Base-by-base conservation (phyloP, 2,797 vertebrate genomes). In the Oreochromis mossambicus region DNA sequence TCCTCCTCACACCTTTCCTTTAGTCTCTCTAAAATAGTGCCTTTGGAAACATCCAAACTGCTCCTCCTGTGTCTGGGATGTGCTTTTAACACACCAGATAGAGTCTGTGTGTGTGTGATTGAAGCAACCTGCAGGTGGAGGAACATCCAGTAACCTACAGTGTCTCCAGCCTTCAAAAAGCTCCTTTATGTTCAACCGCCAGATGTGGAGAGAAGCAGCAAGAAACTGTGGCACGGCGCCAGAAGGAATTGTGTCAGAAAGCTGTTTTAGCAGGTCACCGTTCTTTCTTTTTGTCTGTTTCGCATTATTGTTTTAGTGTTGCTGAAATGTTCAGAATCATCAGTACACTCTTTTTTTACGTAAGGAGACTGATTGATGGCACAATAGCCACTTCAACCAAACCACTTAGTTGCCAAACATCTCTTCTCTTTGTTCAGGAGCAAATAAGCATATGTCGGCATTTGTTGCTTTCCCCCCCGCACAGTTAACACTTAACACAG, bases 1-100 rank as follows among this genome's bases (percentile, higher is more conserved):
- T 92, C 91, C 92, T 92, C 55, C 87, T 93, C 94, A 92, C 93
- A 94, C 94, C 92, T 94, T 94, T 91, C 81, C 83, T 88, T 83
- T 86, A 84, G 86, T 79, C 84, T 91, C 83, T 93, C 84, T 87
- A 82, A 91, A 92, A 89, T 86, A 94, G 88, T 52, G 83, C 86
- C 90, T 91, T 93, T 92, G 92, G 90, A 94, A 94, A 95, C 89
- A 90, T 93, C 83, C 85, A 91, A 91, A 89, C 88, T 77, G 75
- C 86, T 94, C 79, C 88, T 90, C 77, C 83, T 83, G 90, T 86
- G 93, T 92, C 89, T 91, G 88, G 87, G 91, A 91, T 90, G 88
- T 85, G 85, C 91, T 92, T 92, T 94, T 92, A 91, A 90, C 90
- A 91, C 84, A 87, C 85, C 84, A 88, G 90, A 93, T 93, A 92